Evolutionary conservation across 2,113 vertebrate genomes (phyloP).

Genomic region (Cryptomyrus ogoouensis): DNA sequence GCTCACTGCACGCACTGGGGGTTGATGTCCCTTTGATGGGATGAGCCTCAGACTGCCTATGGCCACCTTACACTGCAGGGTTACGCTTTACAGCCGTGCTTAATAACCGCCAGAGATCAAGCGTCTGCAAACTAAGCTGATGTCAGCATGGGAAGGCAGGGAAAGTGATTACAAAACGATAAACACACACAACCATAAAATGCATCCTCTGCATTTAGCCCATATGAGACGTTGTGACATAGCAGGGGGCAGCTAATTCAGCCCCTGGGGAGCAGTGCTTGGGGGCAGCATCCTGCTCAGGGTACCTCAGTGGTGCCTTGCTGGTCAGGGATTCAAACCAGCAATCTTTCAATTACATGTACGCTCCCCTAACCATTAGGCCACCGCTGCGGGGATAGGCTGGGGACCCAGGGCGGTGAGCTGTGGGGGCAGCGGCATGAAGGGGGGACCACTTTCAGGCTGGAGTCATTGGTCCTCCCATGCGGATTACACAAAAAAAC

Average conservation of each 20-base stretch:
- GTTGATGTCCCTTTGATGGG: not conserved
- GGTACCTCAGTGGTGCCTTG: too few species aligned
- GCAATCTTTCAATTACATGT: too few species aligned
- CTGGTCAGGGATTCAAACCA: too few species aligned
- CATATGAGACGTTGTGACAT: too few species aligned
- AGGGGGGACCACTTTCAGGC: not conserved
- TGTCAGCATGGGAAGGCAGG: not conserved
- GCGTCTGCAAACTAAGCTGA: slow-evolving; percentile 22
- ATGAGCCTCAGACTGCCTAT: not conserved
- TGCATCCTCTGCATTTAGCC: too few species aligned
- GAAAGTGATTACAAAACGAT: too few species aligned
- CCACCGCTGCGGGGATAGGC: too few species aligned
- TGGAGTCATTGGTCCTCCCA: slow-evolving; percentile 26
- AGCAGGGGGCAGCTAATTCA: too few species aligned
- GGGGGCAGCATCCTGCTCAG: too few species aligned
- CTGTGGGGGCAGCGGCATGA: not conserved
- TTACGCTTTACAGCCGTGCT: slow-evolving; percentile 29
- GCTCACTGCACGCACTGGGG: not conserved
- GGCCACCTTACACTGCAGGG: not conserved
- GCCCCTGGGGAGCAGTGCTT: too few species aligned
- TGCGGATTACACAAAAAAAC: not conserved
- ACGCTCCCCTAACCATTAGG: too few species aligned
- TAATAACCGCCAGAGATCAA: slow-evolving; percentile 28
- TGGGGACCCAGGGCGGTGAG: slow-evolving; percentile 6
- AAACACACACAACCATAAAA: too few species aligned